phyloP scores from a whole-genome alignment of 2,888 invertebrate species.

The Microplitis manilae region DNA sequence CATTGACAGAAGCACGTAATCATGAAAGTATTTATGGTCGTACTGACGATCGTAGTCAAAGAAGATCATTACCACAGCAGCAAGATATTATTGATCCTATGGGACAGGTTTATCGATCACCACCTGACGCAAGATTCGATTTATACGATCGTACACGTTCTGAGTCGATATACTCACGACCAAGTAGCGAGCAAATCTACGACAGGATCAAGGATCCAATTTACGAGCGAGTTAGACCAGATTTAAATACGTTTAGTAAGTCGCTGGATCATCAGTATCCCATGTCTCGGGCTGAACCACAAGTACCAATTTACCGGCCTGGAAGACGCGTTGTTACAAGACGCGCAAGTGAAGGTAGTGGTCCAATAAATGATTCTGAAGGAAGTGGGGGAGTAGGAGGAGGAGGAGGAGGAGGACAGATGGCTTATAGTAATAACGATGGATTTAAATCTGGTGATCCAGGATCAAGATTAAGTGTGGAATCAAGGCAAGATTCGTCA shows the following conservation, averaged over 20 bases:
- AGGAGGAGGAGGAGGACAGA: conserved; percentile 20
- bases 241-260: conserved; percentile 59
- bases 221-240: conserved; percentile 66
- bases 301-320: conserved; percentile 66
- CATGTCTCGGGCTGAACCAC: conserved; percentile 66
- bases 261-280: conserved; percentile 62
- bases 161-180: conserved; percentile 73
- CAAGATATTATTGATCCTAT: conserved; percentile 39
- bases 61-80: conserved; percentile 46
- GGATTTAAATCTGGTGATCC: conserved; percentile 57
- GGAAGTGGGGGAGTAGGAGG: conserved; percentile 47
- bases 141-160: conserved; percentile 64
- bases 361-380: conserved; percentile 60
- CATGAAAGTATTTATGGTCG: conserved; percentile 50
- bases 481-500: conserved; percentile 77
- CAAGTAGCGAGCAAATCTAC: conserved; percentile 69
- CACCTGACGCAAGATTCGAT: conserved; percentile 55
- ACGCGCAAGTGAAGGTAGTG: conserved; percentile 74
- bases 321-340: conserved; percentile 63
- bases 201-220: conserved; percentile 68
- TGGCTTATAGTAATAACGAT: conserved; percentile 56
- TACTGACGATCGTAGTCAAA: conserved; percentile 42
- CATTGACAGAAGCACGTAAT: conserved; percentile 43
- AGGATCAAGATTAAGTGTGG: conserved; percentile 72
- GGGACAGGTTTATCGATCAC: conserved; percentile 44